Evolutionary conservation across 2,888 invertebrate species (phyloP), one percentile per base, ranked within the genome.

Genomic region (Mactromeris polynyma): DNA sequence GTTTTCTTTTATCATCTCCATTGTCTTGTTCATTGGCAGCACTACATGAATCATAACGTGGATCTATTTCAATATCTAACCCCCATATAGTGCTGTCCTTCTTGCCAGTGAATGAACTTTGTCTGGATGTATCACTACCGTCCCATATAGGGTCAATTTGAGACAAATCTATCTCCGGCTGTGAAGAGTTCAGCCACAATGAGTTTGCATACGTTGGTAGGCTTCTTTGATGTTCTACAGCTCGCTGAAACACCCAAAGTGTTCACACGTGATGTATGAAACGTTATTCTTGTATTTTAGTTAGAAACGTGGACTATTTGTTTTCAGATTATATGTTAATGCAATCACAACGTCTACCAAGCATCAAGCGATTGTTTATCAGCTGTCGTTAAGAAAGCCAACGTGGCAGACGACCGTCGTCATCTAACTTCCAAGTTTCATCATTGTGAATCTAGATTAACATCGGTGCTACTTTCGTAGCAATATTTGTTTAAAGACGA

Each of bases 221-320:
- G 6, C 26, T 33, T 42, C 26, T 51, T 77, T 84, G 78, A 33
- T 84, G 84, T 40, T 81, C 73, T 46, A 87, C 42, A n/a, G 87
- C 87, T 42, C 87, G 87, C 87, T 87, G 87, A 87, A 87, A 87
- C 77, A 82, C 58, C 87, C 64, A 87, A 87, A 87, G 26, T 17
- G 38, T n/a, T 79, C 46, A 79, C 79, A 40, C 79, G 4, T 40
- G 40, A 40, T 79, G 79, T 42, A 79, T 38, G 46, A 79, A 79
- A 21, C 36, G 14, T 3, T n/a, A 80, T 78, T 38, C 40, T 78
- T n/a, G 33, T 40, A 46, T 46, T 19, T 54, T 54, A 54, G 54
- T 26, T 26, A 64, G 0, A 26, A 64, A 64, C 58, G 4, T 21
- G 21, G 17, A n/a, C 7, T 17, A 9, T 4, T 7, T 46, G 46